Conservation (phyloP, 1,140 invertebrate species). For the Metaphire vulgaris region DNA sequence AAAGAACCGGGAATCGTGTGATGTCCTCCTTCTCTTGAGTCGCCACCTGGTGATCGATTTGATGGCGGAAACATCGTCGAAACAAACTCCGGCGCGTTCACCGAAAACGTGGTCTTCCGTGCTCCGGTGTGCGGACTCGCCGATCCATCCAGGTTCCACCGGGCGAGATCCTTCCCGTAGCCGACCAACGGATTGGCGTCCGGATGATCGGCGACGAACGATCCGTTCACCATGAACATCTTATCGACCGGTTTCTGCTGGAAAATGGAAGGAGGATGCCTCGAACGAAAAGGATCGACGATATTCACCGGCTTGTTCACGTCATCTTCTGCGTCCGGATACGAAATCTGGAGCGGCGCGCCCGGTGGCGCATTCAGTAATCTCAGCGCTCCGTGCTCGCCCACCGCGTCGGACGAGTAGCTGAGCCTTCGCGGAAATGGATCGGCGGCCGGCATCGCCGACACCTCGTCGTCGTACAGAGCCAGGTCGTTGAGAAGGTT, state of each 20-base stretch:
- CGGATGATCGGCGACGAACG: background rate
- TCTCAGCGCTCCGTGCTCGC: background rate
- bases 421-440: background rate
- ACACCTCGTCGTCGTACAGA: conserved; percentile 23
- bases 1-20: too few species aligned
- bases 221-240: background rate
- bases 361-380: background rate
- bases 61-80: too few species aligned
- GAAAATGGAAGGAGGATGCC: background rate
- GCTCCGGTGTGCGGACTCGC: background rate
- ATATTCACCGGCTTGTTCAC: background rate
- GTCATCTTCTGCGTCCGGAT: too few species aligned
- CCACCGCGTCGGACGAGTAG: background rate
- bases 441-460: background rate
- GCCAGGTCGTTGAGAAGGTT: conserved; percentile 27
- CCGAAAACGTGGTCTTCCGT: background rate
- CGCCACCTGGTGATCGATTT: too few species aligned
- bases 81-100: background rate
- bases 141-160: background rate
- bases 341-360: background rate
- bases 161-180: background rate
- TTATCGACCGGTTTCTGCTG: background rate
- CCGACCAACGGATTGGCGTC: background rate
- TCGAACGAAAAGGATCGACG: background rate
- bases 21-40: too few species aligned